Conservation (phyloP, 2,888 invertebrate genomes). For the Thumatha senex region DNA sequence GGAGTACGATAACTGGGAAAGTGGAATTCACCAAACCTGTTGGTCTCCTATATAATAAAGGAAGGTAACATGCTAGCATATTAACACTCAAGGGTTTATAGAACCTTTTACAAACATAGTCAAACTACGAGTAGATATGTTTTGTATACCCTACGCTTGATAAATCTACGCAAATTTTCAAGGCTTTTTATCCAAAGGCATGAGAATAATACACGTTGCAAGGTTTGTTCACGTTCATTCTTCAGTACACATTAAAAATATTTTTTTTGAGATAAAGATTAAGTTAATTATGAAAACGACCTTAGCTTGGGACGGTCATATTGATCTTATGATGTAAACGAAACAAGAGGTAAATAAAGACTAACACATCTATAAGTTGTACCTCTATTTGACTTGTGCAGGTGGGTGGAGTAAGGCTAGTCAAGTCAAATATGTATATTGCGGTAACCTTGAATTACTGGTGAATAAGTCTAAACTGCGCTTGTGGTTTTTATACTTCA, state of each 20-base stretch:
- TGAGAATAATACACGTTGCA: conserved; percentile 9
- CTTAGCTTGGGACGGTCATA: background rate
- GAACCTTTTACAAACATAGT: too few species aligned
- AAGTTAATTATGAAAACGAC: background rate
- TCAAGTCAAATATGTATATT: background rate
- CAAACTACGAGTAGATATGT: too few species aligned
- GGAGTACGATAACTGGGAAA: too few species aligned
- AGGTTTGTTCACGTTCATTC: conserved; percentile 14
- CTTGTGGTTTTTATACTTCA: too few species aligned
- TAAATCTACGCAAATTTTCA: too few species aligned
- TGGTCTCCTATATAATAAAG: too few species aligned
- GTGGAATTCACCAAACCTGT: too few species aligned
- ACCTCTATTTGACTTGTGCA: background rate
- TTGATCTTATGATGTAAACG: conserved; percentile 1
- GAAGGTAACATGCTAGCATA: too few species aligned
- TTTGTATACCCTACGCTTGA: too few species aligned
- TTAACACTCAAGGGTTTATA: too few species aligned
- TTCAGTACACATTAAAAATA: conserved; percentile 2
- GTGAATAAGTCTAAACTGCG: background rate
- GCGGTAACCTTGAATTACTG: background rate
- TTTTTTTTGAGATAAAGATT: background rate
- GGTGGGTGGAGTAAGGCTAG: background rate
- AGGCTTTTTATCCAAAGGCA: too few species aligned
- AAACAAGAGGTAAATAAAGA: background rate
- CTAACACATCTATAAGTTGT: background rate